phyloP scores from a whole-genome alignment of 2,113 vertebrate genomes.

The Girardinichthys multiradiatus region DNA sequence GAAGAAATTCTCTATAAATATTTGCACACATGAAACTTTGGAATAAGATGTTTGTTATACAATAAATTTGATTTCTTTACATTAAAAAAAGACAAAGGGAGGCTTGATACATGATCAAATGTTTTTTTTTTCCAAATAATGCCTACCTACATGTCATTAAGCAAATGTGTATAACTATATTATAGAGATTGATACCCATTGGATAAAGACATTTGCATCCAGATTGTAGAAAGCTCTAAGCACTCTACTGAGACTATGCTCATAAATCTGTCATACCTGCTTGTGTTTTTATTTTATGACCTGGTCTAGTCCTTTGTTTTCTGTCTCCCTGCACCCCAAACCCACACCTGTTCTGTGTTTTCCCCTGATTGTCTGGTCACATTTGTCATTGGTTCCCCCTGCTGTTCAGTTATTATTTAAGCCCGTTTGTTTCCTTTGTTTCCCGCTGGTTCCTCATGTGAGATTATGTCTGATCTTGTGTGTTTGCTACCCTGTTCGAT shows the following conservation, averaged over 20 bases:
- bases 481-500: too few relatives aligned
- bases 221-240: conserved; percentile 13
- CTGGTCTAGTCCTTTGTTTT: too few relatives aligned
- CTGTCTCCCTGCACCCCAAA: too few relatives aligned
- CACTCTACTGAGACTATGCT: conserved; percentile 1
- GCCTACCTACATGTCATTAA: neutral
- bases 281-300: too few relatives aligned
- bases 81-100: neutral
- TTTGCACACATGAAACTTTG: neutral
- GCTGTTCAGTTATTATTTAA: too few relatives aligned
- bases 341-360: too few relatives aligned
- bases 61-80: neutral
- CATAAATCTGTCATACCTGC: too few relatives aligned
- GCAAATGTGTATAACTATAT: neutral
- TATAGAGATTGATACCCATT: conserved; percentile 21
- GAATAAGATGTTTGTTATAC: neutral
- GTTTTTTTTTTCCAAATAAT: neutral
- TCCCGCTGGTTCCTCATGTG: too few relatives aligned
- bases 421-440: too few relatives aligned
- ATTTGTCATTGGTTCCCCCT: too few relatives aligned
- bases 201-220: conserved; percentile 1
- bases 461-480: too few relatives aligned
- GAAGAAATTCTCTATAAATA: neutral
- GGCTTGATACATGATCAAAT: neutral
- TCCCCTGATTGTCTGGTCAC: too few relatives aligned